These are phyloP conservation scores for Megamerina dolium DNA, from an alignment of 2,888 invertebrate species.

Conservation along the genomic window DNA sequence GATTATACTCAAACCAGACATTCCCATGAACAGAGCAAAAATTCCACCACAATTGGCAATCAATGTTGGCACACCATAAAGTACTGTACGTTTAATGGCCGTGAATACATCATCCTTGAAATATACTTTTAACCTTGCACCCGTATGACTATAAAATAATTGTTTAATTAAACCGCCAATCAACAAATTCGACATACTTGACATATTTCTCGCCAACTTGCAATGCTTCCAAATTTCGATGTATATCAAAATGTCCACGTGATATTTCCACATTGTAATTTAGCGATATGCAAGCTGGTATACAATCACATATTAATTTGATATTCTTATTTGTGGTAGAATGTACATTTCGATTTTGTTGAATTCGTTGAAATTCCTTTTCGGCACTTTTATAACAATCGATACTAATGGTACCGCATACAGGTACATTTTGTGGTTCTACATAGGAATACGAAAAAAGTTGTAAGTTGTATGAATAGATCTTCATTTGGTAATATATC, in stretches of 20 bases:
- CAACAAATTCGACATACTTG: no score
- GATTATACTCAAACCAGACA: constrained; percentile 48
- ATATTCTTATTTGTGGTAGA: constrained; percentile 20
- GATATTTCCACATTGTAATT: constrained; percentile 42
- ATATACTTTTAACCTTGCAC: constrained; percentile 60
- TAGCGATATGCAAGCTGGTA: constrained; percentile 38
- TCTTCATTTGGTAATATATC: no score
- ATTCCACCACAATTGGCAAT: constrained; percentile 65
- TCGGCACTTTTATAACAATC: constrained; percentile 38
- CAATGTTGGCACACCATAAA: constrained; percentile 62
- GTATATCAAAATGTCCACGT: constrained; percentile 28
- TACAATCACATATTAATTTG: constrained; percentile 31
- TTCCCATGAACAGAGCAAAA: constrained; percentile 52
- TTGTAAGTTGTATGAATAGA: no score
- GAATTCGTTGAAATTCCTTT: constrained; percentile 25
- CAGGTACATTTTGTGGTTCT: constrained; percentile 36
- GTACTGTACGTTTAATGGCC: constrained; percentile 60
- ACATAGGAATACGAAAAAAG: no score
- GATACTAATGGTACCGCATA: constrained; percentile 41
- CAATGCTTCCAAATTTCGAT: no score
- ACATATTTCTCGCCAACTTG: no score
- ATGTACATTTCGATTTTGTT: constrained; percentile 32
- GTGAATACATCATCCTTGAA: constrained; percentile 69
- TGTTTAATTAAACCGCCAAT: no score
- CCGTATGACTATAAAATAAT: constrained; percentile 49